Base-by-base conservation (phyloP, 2,888 invertebrate species). In the Congeria kusceri region DNA sequence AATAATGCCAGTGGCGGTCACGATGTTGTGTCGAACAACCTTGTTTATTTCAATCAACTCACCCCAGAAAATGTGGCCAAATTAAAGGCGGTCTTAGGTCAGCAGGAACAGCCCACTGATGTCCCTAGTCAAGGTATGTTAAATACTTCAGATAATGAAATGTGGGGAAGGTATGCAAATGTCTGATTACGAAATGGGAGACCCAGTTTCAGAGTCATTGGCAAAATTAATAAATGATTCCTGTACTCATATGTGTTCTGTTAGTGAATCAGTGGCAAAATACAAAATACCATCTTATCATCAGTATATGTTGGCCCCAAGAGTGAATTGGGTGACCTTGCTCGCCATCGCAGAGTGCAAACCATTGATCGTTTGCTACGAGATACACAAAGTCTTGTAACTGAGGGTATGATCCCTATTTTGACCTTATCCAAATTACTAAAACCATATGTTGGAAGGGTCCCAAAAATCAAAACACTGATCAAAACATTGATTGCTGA, bases 261-360 rank as follows among this genome's bases (percentile, higher is more conserved):
- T 58, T 1, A 67, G 58, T 58, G 67, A 67, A 4, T 44, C 44
- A 0, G 44, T 67, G 2, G 58, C 11, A 0, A 58, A 67, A 44
- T 67, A 67, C 25, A 59, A 47, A 58, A 46, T 68, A 0, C 68
- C 58, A 3, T 39, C 67, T 9, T 57, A n/a, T n/a, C n/a, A n/a
- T n/a, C n/a, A n/a, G n/a, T n/a, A n/a, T n/a, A n/a, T n/a, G n/a
- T n/a, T n/a, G n/a, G n/a, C n/a, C n/a, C n/a, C n/a, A n/a, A 66
- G 32, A 57, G 67, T n/a, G 44, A 67, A n/a, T 58, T 27, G 68
- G 68, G 68, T 49, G 68, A 68, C 7, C 28, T 68, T 11, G 61
- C 15, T 5, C 46, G 29, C 20, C n/a, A 68, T 18, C 47, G 61
- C 11, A 59, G 32, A 9, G 59, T 68, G 1, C 32, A 32, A 32